Evolutionary conservation across 2,888 invertebrate genomes (phyloP), one percentile per base, ranked within the genome.

Genomic region (Altica lythri): DNA sequence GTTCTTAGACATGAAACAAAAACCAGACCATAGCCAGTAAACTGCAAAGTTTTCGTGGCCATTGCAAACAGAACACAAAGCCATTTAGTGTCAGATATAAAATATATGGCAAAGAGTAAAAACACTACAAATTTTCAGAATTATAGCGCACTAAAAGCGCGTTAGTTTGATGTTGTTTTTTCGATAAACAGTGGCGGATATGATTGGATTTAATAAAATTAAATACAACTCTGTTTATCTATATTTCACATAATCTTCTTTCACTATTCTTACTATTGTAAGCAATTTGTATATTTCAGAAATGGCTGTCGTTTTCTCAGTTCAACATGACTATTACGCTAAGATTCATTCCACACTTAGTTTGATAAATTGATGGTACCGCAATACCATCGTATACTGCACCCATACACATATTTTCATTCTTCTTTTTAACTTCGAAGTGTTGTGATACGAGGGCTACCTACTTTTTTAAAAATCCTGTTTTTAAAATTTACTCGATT

Each of bases 51-150:
- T 56, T 62, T 56, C 42, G 50, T 46, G 53, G 55, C 55, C 49
- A 56, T 52, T 53, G 55, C 59, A 62, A 61, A 60, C 64, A 63
- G 59, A 61, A 54, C 49, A 53, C 55, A 60, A 57, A 59, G 50
- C 59, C 64, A 58, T 62, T 66, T 64, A 64, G 56, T 57, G 64
- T 64, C 65, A 62, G 63, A 62, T 58, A 60, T 62, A 59, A 65
- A 66, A 62, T 62, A 64, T 62, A 52, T 2, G 61, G 59, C n/a
- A 27, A 58, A 53, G 55, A 60, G 59, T 59, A 60, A 60, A 63
- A 63, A 60, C 64, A 59, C 57, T 57, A 55, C 57, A 51, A 44
- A 64, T 65, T 64, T 61, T 48, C 32, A 53, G 53, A 59, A 56
- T 56, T 59, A 58, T 59, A 59, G 51, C 56, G 47, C 48, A 37